Base-by-base conservation (phyloP, 2,888 invertebrate species). In the Ormyrus nitidulus region DNA sequence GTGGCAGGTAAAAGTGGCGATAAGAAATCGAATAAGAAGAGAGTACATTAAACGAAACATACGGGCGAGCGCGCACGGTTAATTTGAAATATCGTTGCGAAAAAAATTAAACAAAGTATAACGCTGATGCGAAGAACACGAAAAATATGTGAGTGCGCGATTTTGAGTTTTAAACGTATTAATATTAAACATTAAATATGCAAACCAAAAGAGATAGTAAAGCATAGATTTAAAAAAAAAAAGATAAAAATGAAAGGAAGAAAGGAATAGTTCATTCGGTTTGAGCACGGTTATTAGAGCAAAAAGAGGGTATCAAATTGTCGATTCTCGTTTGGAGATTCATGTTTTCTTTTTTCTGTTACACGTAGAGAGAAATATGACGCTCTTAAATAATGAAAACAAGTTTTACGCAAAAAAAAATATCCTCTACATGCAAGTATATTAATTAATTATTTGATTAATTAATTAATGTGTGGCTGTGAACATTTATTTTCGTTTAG, bases 401-500 rank as follows among this genome's bases (percentile, higher is more conserved):
- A 65, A 73, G 46, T 56, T 65, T 68, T 53, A 70, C 74, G 74
- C 71, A 69, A 77, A 68, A 59, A 34, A 76, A 74, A 74, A 66
- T 79, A 82, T 77, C 75, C 74, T 78, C 75, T 81, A 81, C 77
- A 83, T 71, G 83, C 74, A 83, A 82, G 82, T 75, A 80, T 82
- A 79, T 71, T 82, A 77, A 83, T 83, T 78, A 79, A 77, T 81
- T 82, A 84, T 80, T 82, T 82, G 75, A 85, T 85, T 83, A 82
- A 86, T 86, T 86, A 86, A 88, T 89, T 89, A 88, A 90, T 90
- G 89, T 89, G 90, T 90, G 90, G 91, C 91, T 90, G 91, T 91
- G 91, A 91, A 77, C 73, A 77, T 73, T 34, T 81, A 69, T 79
- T 77, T 77, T 81, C 76, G 53, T 79, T 74, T 81, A 79, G 75